These are phyloP conservation scores for Drosophila merina DNA, from an alignment of 2,888 invertebrate species.

Conservation along the genomic window DNA sequence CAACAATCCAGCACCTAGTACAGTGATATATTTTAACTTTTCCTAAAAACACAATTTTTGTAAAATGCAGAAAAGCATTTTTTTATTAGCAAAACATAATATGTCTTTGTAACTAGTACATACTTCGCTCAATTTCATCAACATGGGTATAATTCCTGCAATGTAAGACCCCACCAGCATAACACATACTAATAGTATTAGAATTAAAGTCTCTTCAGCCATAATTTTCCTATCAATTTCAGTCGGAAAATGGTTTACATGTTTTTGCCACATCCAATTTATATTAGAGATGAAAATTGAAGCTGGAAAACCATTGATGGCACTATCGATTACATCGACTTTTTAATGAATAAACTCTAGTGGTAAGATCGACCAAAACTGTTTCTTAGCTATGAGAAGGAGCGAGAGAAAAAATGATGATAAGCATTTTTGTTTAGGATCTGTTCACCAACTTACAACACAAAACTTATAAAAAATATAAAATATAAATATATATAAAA, in stretches of 20 bases:
- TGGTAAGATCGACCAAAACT: too few relatives aligned
- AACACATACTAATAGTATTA: slow-evolving; percentile 92
- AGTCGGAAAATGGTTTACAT: background rate
- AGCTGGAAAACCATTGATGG: too few relatives aligned
- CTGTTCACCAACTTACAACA: too few relatives aligned
- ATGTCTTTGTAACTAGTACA: slow-evolving; percentile 56
- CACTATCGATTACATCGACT: too few relatives aligned
- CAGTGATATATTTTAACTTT: slow-evolving; percentile 95
- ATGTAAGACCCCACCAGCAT: slow-evolving; percentile 98
- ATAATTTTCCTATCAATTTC: slow-evolving; percentile 36
- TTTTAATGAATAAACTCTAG: too few relatives aligned
- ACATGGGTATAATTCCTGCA: slow-evolving; percentile 96
- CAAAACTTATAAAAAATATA: too few relatives aligned
- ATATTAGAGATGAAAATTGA: background rate
- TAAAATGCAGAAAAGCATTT: background rate
- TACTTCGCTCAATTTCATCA: slow-evolving; percentile 96
- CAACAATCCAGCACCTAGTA: slow-evolving; percentile 97
- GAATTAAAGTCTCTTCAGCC: slow-evolving; percentile 90
- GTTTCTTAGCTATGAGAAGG: too few relatives aligned
- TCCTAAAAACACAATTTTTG: slow-evolving; percentile 86
- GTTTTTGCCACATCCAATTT: background rate
- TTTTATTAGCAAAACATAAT: background rate
- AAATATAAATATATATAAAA: too few relatives aligned
- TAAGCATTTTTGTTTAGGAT: too few relatives aligned
- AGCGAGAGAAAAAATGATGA: too few relatives aligned